Evolutionary conservation across 2,113 vertebrate genomes (phyloP).

Genomic region (Ailurus styani): DNA sequence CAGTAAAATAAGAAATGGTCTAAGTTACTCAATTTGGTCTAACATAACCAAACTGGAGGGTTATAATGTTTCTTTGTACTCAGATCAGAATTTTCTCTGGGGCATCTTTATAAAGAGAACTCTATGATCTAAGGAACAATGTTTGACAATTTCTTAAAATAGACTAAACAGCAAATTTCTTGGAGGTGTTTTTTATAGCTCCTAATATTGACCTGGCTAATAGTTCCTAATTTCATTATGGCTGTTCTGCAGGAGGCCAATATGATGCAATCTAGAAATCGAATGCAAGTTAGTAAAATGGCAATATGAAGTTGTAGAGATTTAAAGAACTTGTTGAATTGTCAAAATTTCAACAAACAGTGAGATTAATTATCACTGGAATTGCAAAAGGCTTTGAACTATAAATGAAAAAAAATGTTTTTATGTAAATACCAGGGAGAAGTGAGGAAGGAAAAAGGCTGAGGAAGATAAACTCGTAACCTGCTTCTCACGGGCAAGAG

Average conservation of each 20-base stretch:
- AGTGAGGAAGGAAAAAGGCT: background rate
- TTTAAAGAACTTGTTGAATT: background rate
- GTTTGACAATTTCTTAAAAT: background rate
- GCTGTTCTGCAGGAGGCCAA: background rate
- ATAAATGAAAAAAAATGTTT: background rate
- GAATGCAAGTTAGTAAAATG: background rate
- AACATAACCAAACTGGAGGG: background rate
- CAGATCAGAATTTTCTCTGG: background rate
- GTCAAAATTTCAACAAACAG: background rate
- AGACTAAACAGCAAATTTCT: background rate
- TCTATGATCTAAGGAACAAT: background rate
- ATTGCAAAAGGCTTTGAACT: background rate
- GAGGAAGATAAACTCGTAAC: background rate
- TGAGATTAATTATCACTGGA: background rate
- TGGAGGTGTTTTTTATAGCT: background rate
- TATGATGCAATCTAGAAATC: background rate
- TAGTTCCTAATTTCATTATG: conserved; percentile 8
- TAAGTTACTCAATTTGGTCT: background rate
- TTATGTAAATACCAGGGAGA: background rate
- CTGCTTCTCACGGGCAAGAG: background rate
- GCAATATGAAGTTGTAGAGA: background rate
- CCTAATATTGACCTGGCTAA: background rate
- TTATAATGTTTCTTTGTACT: background rate
- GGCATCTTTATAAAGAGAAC: background rate
- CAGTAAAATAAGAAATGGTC: background rate